Base-by-base conservation (phyloP, 2,113 vertebrate genomes). In the Anguilla rostrata region DNA sequence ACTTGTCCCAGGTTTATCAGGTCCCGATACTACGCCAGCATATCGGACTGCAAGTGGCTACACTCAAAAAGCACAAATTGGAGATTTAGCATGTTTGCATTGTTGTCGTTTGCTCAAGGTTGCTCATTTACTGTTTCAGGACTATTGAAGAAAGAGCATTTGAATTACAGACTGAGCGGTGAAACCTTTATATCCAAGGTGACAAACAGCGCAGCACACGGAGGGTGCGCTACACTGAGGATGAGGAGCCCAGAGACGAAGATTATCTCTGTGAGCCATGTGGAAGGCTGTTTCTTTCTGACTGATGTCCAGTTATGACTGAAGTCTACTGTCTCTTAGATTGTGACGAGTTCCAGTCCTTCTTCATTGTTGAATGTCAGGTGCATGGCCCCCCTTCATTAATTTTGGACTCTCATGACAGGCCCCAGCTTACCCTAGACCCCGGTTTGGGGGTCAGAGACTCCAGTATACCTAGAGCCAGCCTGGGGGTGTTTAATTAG, bases 401-500 rank as follows among this genome's bases (percentile, higher is more conserved):
- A 63, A 63, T 94, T 63, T 88, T 88, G 9, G 94, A 95, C 85
- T 87, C 39, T 1, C 39, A 26, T 26, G 86, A 92, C 22, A 86
- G 85, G 81, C 90, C 94, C 15, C 75, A 41, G 40, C 91, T 93
- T 84, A 94, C 91, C 49, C 89, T 94, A n/a, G 92, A 91, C 39
- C 87, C 88, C 0, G 92, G 92, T 0, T 81, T 94, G 39, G 88
- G 81, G 78, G 91, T 94, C n/a, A 43, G 88, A 14, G 79, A 66
- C 0, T 94, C 93, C 0, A 43, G 90, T 40, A 94, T 94, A 81
- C 90, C 92, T 29, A 83, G 87, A 20, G 93, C 93, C 39, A 93
- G 92, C 18, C 92, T 94, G 79, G 94, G 94, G 34, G 90, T 94
- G 3, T 95, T 94, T 93, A 95, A 94, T 14, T 89, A 91, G n/a